A percentile compares a stretch with the other conserved stretches of the same genome.
phyloP scores from a whole-genome alignment of 2,113 vertebrate species.

The Amphiprion ocellaris region DNA sequence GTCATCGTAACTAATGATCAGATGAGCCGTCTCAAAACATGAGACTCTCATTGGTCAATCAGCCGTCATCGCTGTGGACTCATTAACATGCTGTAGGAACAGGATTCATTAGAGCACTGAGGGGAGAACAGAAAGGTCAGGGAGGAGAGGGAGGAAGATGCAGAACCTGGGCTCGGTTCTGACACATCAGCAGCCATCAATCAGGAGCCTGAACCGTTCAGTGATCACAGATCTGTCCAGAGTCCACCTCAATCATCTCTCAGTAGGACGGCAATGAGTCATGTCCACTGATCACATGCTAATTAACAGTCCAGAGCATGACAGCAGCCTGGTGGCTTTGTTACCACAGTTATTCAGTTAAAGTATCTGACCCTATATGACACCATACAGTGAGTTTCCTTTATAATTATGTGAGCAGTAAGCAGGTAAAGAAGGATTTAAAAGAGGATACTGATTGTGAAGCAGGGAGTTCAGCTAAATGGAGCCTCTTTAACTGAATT shows the following conservation, averaged over 20 bases:
- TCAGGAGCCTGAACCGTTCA: conserved; percentile 43
- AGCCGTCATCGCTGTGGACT: conserved; percentile 28
- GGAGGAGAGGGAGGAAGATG: conserved; percentile 10
- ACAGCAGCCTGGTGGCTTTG: conserved; percentile 1
- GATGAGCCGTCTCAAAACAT: conserved; percentile 14
- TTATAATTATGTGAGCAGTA: too few relatives aligned
- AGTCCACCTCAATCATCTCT: conserved; percentile 41
- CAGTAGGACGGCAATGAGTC: conserved; percentile 27
- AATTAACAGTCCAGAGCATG: conserved; percentile 26
- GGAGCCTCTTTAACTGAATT: too few relatives aligned
- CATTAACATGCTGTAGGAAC: conserved; percentile 33
- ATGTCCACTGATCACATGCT: conserved; percentile 33
- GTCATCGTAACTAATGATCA: conserved; percentile 37
- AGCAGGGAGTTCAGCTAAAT: background rate
- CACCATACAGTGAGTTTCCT: background rate
- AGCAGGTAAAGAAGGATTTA: background rate
- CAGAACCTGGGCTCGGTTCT: conserved; percentile 8
- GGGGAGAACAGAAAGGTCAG: conserved; percentile 55
- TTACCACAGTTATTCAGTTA: conserved; percentile 7
- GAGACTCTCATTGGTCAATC: conserved; percentile 50
- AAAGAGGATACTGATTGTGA: background rate
- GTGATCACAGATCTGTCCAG: conserved; percentile 43
- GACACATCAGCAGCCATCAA: conserved; percentile 57
- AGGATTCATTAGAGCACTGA: conserved; percentile 47
- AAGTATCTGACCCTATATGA: conserved; percentile 3